A percentile compares a stretch with the other conserved stretches of the same genome.
Evolutionary conservation across 2,797 vertebrate species (phyloP).

Genomic region (Sus cebifrons): DNA sequence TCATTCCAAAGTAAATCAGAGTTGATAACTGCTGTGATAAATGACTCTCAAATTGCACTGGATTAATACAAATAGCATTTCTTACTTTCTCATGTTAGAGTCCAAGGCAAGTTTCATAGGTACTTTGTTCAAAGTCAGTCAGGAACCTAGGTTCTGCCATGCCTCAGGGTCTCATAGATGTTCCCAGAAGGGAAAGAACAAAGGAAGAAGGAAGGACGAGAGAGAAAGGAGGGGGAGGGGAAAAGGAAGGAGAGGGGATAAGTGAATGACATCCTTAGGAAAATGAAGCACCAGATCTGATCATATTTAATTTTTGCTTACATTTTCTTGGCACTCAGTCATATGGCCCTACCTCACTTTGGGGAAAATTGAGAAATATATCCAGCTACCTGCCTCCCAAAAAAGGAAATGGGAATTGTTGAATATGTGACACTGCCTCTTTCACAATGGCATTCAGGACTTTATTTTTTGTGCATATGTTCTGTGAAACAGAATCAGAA

Average conservation of each 20-base stretch:
- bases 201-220: not conserved
- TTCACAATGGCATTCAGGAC: not conserved
- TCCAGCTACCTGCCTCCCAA: not conserved
- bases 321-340: not conserved
- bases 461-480: not conserved
- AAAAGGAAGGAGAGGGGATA: not conserved
- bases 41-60: not conserved
- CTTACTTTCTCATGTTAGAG: not conserved
- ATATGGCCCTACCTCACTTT: not conserved
- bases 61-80: not conserved
- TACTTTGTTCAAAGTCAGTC: not conserved
- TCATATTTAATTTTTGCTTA: not conserved
- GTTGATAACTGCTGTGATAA: not conserved
- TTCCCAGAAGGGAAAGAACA: not conserved
- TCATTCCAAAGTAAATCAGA: not conserved
- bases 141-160: not conserved
- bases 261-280: not conserved
- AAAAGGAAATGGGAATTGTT: not conserved
- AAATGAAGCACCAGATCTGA: not conserved
- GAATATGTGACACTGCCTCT: not conserved
- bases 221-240: rapidly evolving
- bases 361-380: not conserved
- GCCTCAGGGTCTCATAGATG: not conserved
- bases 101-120: not conserved
- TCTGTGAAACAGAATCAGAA: not conserved